These are phyloP conservation scores for Tokudaia tokunoshimensis DNA, from an alignment of 2,797 vertebrate species.

Conservation along the genomic window DNA sequence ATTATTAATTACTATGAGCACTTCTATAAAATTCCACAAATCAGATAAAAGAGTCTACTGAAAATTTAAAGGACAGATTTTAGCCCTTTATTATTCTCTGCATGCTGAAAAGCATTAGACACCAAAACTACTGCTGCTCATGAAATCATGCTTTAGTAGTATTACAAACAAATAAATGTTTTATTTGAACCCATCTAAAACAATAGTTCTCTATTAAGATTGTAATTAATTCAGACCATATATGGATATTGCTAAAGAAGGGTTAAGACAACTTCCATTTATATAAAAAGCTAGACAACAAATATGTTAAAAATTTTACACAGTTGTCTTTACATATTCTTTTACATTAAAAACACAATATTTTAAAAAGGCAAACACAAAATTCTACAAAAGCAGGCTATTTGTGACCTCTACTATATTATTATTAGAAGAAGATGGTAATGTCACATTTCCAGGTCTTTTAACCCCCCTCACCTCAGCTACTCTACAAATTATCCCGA, in stretches of 20 bases:
- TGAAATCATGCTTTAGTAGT: conserved; percentile 45
- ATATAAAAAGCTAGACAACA: conserved; percentile 28
- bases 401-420: conserved; percentile 4
- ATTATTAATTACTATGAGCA: conserved; percentile 69
- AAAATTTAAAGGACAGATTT: conserved; percentile 72
- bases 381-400: background rate
- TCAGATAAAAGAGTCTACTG: conserved; percentile 63
- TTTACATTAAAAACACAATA: background rate
- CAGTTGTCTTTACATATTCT: background rate
- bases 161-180: conserved; percentile 66
- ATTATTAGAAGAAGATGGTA: conserved; percentile 33
- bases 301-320: conserved; percentile 59
- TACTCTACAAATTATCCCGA: conserved; percentile 16
- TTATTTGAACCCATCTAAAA: conserved; percentile 49
- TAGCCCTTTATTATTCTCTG: conserved; percentile 57
- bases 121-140: conserved; percentile 26
- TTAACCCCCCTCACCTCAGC: background rate
- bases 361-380: conserved; percentile 64
- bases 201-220: conserved; percentile 9
- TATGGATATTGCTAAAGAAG: background rate
- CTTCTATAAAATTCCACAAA: conserved; percentile 66
- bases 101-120: conserved; percentile 59
- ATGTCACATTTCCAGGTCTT: background rate
- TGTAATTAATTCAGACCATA: conserved; percentile 44
- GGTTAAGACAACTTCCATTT: background rate